Percentiles rank a stretch among this genome's conserved stretches.
These are phyloP conservation scores for Panulirus ornatus DNA, from an alignment of 1,140 invertebrate species.

Conservation along the genomic window DNA sequence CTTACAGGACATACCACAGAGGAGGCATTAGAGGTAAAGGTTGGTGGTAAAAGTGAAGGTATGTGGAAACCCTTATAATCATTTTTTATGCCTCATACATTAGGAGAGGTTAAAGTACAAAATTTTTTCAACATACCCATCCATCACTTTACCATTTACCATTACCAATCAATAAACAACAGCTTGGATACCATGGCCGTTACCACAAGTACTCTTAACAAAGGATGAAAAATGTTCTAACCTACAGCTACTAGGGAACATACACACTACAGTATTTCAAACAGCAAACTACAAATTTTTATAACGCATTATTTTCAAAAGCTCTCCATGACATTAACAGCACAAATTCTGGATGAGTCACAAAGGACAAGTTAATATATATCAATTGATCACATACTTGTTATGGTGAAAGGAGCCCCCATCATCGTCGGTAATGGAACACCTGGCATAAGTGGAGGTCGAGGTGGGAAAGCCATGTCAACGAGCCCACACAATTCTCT, in stretches of 20 bases:
- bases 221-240: background rate
- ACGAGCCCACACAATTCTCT: background rate
- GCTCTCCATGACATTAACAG: background rate
- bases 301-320: too few species aligned
- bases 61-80: too few species aligned
- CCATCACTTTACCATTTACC: background rate
- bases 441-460: slow-evolving; percentile 69
- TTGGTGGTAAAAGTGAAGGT: too few species aligned
- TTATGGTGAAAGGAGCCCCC: slow-evolving; percentile 64
- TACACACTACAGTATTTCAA: too few species aligned
- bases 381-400: slow-evolving; percentile 36
- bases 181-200: background rate
- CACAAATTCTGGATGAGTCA: background rate
- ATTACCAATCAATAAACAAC: background rate
- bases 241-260: too few species aligned
- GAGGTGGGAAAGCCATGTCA: slow-evolving; percentile 65
- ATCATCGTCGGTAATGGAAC: slow-evolving; percentile 70
- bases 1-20: too few species aligned
- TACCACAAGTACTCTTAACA: background rate
- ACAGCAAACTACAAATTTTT: too few species aligned
- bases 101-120: too few species aligned
- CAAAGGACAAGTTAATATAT: background rate
- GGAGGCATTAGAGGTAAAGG: too few species aligned
- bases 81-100: too few species aligned
- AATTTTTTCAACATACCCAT: background rate